Base-by-base conservation (phyloP, 2,113 vertebrate species). In the Bubo bubo region DNA sequence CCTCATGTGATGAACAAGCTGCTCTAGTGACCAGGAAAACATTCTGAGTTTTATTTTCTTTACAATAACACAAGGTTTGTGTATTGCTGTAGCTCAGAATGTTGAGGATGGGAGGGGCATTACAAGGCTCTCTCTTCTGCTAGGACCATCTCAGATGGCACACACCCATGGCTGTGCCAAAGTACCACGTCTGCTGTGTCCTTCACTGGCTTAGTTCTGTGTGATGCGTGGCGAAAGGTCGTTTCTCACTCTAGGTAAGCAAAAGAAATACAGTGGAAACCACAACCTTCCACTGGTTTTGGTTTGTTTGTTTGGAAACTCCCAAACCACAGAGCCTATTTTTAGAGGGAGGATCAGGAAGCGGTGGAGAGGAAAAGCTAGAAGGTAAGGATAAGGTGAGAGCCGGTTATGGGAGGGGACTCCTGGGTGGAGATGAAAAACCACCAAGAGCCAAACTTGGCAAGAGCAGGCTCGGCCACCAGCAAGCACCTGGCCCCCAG, bases 151-250 rank as follows among this genome's bases (percentile, higher is more conserved):
- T 47, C 80, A n/a, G 15, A 20, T 26, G 45, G 18, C 27, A 19
- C 17, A 1, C 12, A 7, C 14, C 19, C 12, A 0, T 1, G 37
- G 32, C 75, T 67, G n/a, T 70, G 63, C 53, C 55, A 3, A 53
- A 13, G 49, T 1, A 14, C 52, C 27, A 2, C 8, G 28, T 26
- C 41, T 59, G 24, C 35, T 30, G 8, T 22, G 12, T 8, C 41
- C 68, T 41, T 55, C 45, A 6, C 53, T 34, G 34, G 2, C 35
- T 52, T 10, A 2, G 28, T 11, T 35, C 34, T 24, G 23, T 3
- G 34, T 0, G 0, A 1, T 35, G 35, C 24, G 4, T 0, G 0
- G 34, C 0, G 2, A 45, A 56, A 66, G 23, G 22, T 52, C 34
- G 39, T 53, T 86, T 72, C 56, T 80, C 18, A 6, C 50, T 50